Evolutionary conservation across 2,888 invertebrate genomes (phyloP), one percentile per base, ranked within the genome.

Genomic region (Aleiodes testaceus): DNA sequence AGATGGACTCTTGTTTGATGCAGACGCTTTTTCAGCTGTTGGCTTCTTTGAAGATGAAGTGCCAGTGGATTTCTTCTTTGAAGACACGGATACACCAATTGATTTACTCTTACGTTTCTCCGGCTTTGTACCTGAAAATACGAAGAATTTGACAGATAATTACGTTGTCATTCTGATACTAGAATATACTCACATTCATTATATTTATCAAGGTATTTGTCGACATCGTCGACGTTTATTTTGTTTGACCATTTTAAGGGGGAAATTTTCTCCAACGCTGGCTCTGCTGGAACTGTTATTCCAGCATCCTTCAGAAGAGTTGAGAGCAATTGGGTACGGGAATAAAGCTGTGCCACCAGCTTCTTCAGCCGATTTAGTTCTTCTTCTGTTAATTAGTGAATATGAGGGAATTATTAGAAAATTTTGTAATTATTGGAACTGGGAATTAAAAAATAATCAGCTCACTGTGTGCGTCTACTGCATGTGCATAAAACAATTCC

Each of bases 191-290:
- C 77, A 80, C 83, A 79, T 75, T 81, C 81, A 72, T 79, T 79
- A 53, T 80, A 73, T 75, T 79, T 80, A 66, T 75, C 79, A 55
- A 83, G 75, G 75, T 79, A 82, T 18, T 80, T 81, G 64, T 86
- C 85, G 16, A 77, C 78, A 11, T 83, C 82, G 52, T 85, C 85
- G 3, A 84, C 80, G 66, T 85, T 87, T 52, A 87, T 83, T 78
- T 85, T 87, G 72, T 87, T 87, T 3, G 87, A 87, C 87, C 87
- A 87, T 72, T 86, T 86, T 6, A 86, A 78, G 0, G 87, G 84
- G 11, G 86, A 86, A 74, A 87, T 84, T 75, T 85, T 87, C 74
- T 87, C 87, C 55, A 87, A 73, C 3, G 87, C 86, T 66, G 87
- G 87, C 69, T 87, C 87, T 3, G 84, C 84, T 4, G 87, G 87